Evolutionary conservation across 2,113 vertebrate species (phyloP).

Genomic region (Sylvia atricapilla): DNA sequence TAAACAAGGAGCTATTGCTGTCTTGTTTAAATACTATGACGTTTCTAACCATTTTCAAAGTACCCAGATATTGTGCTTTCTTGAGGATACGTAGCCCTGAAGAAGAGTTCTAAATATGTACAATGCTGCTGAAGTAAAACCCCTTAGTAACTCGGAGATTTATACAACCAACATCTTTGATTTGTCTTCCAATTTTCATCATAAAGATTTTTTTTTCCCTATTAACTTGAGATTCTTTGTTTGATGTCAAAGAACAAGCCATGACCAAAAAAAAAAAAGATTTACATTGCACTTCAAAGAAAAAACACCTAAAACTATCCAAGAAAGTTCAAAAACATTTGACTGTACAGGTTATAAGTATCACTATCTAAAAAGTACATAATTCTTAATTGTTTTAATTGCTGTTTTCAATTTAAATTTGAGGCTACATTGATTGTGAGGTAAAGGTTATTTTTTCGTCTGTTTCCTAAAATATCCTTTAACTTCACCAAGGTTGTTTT

Average conservation of each 20-base stretch:
- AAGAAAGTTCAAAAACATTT: background rate
- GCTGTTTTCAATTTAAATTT: background rate
- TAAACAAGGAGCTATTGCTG: slow-evolving; percentile 5
- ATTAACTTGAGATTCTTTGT: background rate
- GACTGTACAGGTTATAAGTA: background rate
- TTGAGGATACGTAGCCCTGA: background rate
- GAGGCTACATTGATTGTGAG: accelerated
- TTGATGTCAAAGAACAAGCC: background rate
- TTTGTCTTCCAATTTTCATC: background rate
- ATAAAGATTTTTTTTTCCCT: background rate
- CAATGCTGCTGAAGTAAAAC: background rate
- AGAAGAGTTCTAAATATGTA: background rate
- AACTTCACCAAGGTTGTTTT: background rate
- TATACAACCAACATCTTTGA: background rate
- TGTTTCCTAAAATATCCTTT: background rate
- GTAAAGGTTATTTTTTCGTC: background rate
- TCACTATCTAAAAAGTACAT: background rate
- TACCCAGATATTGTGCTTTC: background rate
- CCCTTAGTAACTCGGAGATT: background rate
- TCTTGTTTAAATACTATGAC: background rate
- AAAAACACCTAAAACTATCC: background rate
- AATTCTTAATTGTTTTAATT: background rate
- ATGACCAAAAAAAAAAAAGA: background rate
- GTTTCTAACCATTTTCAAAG: background rate
- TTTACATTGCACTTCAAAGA: background rate